Conservation (phyloP, 2,888 invertebrate genomes). For the Galerucella calmariensis region DNA sequence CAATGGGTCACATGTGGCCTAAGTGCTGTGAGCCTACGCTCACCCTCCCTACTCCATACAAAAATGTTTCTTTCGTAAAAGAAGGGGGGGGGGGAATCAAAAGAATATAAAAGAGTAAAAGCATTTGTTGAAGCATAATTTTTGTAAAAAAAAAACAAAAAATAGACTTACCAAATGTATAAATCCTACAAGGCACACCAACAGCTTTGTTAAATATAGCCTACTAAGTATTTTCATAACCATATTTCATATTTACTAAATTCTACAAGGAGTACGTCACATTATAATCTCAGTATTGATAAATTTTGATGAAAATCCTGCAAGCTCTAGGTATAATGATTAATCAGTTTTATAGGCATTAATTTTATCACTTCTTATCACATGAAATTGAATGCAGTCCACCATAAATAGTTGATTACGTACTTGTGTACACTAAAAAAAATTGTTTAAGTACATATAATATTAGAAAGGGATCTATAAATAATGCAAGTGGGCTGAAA, state of each 20-base stretch:
- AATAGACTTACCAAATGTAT: conserved; percentile 28
- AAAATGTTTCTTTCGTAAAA: too few species aligned
- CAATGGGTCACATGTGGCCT: too few species aligned
- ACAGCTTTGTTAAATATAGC: conserved; percentile 15
- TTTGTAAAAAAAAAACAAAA: not conserved
- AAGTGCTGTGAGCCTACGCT: too few species aligned
- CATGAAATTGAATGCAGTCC: not conserved
- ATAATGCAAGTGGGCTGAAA: too few species aligned
- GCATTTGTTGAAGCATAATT: too few species aligned
- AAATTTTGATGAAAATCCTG: not conserved
- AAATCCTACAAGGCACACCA: conserved; percentile 25
- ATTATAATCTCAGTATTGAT: not conserved
- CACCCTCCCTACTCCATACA: too few species aligned
- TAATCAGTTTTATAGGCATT: not conserved
- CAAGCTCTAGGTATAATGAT: not conserved
- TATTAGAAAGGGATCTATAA: too few species aligned
- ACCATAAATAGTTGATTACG: not conserved
- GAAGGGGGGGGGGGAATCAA: too few species aligned
- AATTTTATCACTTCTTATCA: conserved; percentile 2
- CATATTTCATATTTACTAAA: conserved; percentile 5
- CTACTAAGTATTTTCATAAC: conserved; percentile 18
- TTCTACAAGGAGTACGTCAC: not conserved
- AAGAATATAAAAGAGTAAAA: too few species aligned
- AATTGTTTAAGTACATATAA: not conserved
- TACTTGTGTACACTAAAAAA: not conserved